Percentiles rank a stretch among this genome's conserved stretches.
Evolutionary conservation across 2,888 invertebrate species (phyloP).

Genomic region (Plusia festucae): DNA sequence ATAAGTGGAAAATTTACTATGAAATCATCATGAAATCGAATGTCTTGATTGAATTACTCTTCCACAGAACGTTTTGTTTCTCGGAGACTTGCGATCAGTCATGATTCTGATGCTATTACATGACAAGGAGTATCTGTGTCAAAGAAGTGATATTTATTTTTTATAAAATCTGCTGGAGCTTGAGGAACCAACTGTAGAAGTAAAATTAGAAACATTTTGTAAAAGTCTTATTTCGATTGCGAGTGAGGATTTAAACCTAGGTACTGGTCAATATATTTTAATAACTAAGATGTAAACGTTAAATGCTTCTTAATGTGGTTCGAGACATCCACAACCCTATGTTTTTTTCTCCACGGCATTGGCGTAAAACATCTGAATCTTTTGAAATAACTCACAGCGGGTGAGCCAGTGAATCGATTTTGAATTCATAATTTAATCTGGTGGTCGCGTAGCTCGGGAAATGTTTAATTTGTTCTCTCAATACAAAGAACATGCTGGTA

Average conservation of each 20-base stretch:
- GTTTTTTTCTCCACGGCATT: constrained; percentile 8
- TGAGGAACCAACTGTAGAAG: constrained; percentile 42
- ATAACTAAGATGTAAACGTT: background rate
- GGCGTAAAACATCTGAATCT: constrained; percentile 44
- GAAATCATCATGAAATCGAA: constrained; percentile 57
- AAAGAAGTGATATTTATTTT: constrained; percentile 50
- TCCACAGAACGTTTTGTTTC: constrained; percentile 40
- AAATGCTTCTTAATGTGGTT: background rate
- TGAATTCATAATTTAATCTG: constrained; percentile 83
- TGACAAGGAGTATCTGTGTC: constrained; percentile 47
- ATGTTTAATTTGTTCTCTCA: constrained; percentile 73
- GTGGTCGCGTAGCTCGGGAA: constrained; percentile 62
- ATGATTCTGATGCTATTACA: constrained; percentile 43
- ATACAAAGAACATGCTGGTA: constrained; percentile 62
- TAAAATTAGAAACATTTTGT: constrained; percentile 24
- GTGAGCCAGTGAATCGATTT: constrained; percentile 75
- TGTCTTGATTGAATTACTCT: constrained; percentile 53
- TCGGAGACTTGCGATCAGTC: constrained; percentile 48
- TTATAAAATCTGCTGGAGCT: constrained; percentile 31
- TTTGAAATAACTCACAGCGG: constrained; percentile 73
- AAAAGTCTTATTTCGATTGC: constrained; percentile 37
- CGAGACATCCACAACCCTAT: constrained; percentile 16
- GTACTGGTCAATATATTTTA: background rate
- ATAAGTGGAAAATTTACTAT: constrained; percentile 53
- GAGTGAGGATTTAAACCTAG: constrained; percentile 10